Base-by-base conservation (phyloP, 2,888 invertebrate species). In the Cephus pulcher region DNA sequence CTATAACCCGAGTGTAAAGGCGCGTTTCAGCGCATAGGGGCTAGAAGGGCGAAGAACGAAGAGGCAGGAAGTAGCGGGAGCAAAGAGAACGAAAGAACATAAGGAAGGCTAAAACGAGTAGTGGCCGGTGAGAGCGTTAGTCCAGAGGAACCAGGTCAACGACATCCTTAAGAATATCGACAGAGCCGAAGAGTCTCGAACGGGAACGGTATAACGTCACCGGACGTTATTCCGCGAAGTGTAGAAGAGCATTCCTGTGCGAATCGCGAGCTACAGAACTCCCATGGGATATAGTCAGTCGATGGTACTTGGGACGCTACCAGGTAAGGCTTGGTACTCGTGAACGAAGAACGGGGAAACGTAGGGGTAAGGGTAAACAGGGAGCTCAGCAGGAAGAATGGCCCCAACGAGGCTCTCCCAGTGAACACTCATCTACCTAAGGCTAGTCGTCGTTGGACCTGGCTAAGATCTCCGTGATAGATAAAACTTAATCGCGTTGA, bases 101-200 rank as follows among this genome's bases (percentile, higher is more conserved):
- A 69, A 80, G 84, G 81, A 82, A 82, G 75, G 80, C 82, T 81
- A 82, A 84, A 85, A 84, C 82, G 80, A 83, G 82, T 23, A 56
- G 56, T 56, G 56, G 56, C 23, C 23, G 23, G 23, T 23, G 56
- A 56, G 56, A 56, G 56, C 9, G 56, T 56, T 9, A 56, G 56
- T 56, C 56, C 56, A 23, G 88, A 89, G 81, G 86, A 87, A 78
- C 73, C 73, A 69, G 90, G 89, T 90, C 90, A 90, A 90, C 88
- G 88, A 90, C 85, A 88, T 87, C 86, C 89, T 90, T 87, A 88
- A 88, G 86, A 88, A 88, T 89, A 89, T 89, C 87, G 87, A 83
- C 87, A 56, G 23, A 56, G 56, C 23, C 23, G 9, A 56, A 56
- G 56, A 56, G 23, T 56, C 77, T 56, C 71, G 75, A 35, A 69